Percentiles rank a stretch among this genome's conserved stretches.
These are phyloP conservation scores for Cheilosia variabilis DNA, from an alignment of 2,888 invertebrate species.

Conservation along the genomic window DNA sequence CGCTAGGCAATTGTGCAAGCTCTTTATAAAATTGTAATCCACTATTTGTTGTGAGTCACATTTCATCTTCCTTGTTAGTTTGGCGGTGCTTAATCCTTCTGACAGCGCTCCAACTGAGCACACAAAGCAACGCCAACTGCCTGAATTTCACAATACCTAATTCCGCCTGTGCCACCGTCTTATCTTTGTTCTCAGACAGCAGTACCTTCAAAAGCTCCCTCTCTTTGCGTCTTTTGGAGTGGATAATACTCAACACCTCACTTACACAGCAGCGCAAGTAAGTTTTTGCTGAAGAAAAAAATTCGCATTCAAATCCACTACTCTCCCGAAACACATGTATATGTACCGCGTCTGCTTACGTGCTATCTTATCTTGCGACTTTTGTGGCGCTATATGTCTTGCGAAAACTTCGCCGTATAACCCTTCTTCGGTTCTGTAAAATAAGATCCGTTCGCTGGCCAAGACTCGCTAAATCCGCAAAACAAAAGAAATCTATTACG, in stretches of 20 bases:
- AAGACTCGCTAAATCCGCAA: background rate
- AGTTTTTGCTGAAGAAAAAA: background rate
- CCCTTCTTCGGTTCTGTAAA: conserved; percentile 9
- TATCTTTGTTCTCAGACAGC: conserved; percentile 19
- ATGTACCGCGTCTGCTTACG: conserved; percentile 2
- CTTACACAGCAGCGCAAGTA: conserved; percentile 4
- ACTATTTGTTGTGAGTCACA: background rate
- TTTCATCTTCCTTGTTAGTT: background rate
- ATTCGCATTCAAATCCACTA: conserved; percentile 11
- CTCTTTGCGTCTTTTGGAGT: conserved; percentile 1
- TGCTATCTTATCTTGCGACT: conserved; percentile 64
- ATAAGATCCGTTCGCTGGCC: conserved; percentile 15
- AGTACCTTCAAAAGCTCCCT: background rate
- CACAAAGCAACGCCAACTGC: background rate
- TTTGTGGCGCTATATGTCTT: conserved; percentile 48
- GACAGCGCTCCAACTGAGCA: background rate
- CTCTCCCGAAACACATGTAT: conserved; percentile 38
- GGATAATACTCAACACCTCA: background rate
- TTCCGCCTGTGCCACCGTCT: background rate
- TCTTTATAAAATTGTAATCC: conserved; percentile 6
- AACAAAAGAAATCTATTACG: background rate
- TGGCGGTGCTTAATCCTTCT: background rate
- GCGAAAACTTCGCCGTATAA: conserved; percentile 16
- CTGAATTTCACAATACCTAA: conserved; percentile 7
- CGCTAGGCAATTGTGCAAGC: background rate